Percentiles rank a stretch among this genome's conserved stretches.
Evolutionary conservation across 2,113 vertebrate genomes (phyloP).

Genomic region (Aphyosemion australe): DNA sequence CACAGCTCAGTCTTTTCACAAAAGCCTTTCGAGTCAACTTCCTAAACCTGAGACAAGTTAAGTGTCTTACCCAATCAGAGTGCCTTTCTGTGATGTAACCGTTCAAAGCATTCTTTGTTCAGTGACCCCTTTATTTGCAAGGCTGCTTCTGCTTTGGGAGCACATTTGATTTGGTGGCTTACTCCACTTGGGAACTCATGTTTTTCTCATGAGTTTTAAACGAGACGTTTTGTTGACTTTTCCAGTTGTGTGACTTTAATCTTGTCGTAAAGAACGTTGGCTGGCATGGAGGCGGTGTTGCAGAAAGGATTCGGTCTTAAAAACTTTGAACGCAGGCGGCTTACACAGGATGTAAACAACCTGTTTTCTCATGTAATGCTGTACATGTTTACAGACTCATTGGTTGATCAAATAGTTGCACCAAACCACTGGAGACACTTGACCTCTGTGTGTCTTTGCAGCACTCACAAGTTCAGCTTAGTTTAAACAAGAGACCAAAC

Average conservation of each 20-base stretch:
- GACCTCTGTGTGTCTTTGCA: conserved; percentile 40
- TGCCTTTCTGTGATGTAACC: conserved; percentile 67
- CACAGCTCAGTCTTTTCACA: conserved; percentile 24
- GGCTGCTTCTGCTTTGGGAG: conserved; percentile 51
- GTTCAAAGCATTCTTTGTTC: conserved; percentile 84
- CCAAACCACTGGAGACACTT: conserved; percentile 34
- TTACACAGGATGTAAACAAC: no score
- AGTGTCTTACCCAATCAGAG: conserved; percentile 63
- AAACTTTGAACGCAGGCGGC: background rate
- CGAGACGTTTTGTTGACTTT: conserved; percentile 55
- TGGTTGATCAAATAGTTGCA: conserved; percentile 5
- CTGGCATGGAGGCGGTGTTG: conserved; percentile 59
- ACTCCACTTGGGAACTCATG: conserved; percentile 48
- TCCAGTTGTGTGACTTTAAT: conserved; percentile 70
- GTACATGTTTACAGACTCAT: background rate
- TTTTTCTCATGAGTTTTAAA: conserved; percentile 66
- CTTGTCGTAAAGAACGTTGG: conserved; percentile 71
- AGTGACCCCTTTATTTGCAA: conserved; percentile 70
- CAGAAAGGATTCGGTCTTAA: conserved; percentile 46
- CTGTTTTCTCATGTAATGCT: background rate
- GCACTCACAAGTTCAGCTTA: conserved; percentile 37
- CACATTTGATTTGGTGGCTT: conserved; percentile 68
- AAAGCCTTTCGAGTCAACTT: conserved; percentile 27
- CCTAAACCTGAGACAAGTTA: conserved; percentile 64
- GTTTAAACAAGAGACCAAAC: conserved; percentile 2